Base-by-base conservation (phyloP, 2,888 invertebrate genomes). In the Andrena bucephala region DNA sequence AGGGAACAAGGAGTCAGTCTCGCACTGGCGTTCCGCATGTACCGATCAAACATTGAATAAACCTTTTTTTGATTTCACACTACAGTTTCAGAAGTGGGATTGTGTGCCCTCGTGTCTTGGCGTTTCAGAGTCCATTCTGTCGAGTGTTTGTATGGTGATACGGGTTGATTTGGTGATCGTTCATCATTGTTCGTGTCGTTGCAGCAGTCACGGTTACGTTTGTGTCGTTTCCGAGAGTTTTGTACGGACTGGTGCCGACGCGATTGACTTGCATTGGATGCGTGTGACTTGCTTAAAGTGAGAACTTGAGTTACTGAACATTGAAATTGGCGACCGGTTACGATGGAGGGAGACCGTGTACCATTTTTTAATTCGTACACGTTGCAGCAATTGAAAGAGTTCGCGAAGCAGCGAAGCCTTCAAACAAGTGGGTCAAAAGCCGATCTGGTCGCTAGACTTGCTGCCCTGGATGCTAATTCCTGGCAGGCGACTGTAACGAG, bases 51-150 rank as follows among this genome's bases (percentile, higher is more conserved):
- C n/a, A n/a, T n/a, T 29, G 0, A 31, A 31, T 31, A 31, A 31
- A 2, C 31, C 2, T 31, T 5, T 31, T 31, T 31, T 2, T 3
- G 3, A 31, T 59, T 29, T 59, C 29, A 27, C 4, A 33, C 60
- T 60, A 60, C 33, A 36, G 60, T 16, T 60, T 60, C 60, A 60
- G 60, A 60, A 60, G 31, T 60, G 60, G 60, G 33, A 60, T 60
- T 2, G 31, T n/a, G 8, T n/a, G 10, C n/a, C 31, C 52, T 52
- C 52, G 52, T 52, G 52, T 52, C 20, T 20, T 52, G 52, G 2
- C 20, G 0, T 7, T n/a, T 20, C 7, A 6, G 2, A 2, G 5
- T 20, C 2, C 20, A 52, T 20, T 52, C 2, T 16, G 20, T 20
- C 0, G 1, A 2, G 20, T 2, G 6, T 10, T 10, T 42, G 42